These are phyloP conservation scores for Chloroclystis v-ata DNA, from an alignment of 2,888 invertebrate species.

Conservation along the genomic window DNA sequence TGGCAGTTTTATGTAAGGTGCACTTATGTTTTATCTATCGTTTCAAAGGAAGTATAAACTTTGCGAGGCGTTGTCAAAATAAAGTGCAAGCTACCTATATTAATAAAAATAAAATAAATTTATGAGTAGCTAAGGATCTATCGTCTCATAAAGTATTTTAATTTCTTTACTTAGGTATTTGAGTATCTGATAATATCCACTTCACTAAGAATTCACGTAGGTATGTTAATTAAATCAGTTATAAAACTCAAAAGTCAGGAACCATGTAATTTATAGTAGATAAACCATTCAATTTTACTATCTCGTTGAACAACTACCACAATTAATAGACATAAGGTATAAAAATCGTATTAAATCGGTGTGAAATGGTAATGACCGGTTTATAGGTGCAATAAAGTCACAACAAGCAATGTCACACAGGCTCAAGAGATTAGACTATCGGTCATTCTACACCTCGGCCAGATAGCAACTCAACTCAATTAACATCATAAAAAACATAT, in stretches of 20 bases:
- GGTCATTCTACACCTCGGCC: conserved; percentile 34
- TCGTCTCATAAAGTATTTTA: no score
- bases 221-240: no score
- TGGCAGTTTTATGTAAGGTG: conserved; percentile 2
- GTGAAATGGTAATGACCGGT: conserved; percentile 60
- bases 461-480: conserved; percentile 30
- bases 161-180: no score
- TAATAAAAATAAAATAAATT: not conserved
- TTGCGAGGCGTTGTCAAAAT: not conserved
- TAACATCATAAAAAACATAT: conserved; percentile 41
- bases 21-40: conserved; percentile 3
- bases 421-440: conserved; percentile 43
- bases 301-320: conserved; percentile 54
- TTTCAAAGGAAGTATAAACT: not conserved
- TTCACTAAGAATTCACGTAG: no score
- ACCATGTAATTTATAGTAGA: conserved; percentile 48
- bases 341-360: conserved; percentile 64
- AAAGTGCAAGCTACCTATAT: not conserved
- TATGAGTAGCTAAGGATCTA: no score
- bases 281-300: conserved; percentile 59
- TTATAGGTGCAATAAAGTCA: conserved; percentile 59
- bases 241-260: conserved; percentile 37
- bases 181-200: no score
- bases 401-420: conserved; percentile 55
- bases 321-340: conserved; percentile 59